Evolutionary conservation across 2,113 vertebrate genomes (phyloP).

Genomic region (Sula dactylatra): DNA sequence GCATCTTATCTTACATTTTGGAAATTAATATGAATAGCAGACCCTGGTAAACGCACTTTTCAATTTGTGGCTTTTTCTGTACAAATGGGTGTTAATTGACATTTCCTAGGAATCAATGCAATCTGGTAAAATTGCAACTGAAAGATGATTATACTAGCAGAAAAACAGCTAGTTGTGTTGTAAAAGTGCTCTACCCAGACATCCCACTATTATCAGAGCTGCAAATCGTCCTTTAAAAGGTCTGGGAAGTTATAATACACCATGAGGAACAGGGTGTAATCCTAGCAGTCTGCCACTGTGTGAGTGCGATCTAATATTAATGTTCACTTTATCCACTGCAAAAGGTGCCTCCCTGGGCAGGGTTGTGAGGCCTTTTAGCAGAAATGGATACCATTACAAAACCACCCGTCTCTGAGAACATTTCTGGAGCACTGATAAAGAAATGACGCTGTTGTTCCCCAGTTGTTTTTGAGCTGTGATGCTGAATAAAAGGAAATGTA

Average conservation of each 20-base stretch:
- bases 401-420: background rate
- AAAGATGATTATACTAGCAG: background rate
- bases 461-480: background rate
- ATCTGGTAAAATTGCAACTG: background rate
- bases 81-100: background rate
- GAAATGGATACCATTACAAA: background rate
- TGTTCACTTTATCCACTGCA: background rate
- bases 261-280: background rate
- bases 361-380: background rate
- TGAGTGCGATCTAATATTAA: background rate
- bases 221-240: conserved; percentile 27
- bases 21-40: background rate
- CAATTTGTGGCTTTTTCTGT: background rate
- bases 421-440: background rate
- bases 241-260: background rate
- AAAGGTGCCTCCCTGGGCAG: background rate
- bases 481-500: background rate
- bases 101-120: background rate
- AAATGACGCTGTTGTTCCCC: background rate
- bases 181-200: background rate
- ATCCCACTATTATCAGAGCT: background rate
- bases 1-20: background rate
- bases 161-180: background rate
- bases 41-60: background rate
- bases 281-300: background rate